These are phyloP conservation scores for Drosophila ohnishii DNA, from an alignment of 1,140 invertebrate species.

Conservation along the genomic window DNA sequence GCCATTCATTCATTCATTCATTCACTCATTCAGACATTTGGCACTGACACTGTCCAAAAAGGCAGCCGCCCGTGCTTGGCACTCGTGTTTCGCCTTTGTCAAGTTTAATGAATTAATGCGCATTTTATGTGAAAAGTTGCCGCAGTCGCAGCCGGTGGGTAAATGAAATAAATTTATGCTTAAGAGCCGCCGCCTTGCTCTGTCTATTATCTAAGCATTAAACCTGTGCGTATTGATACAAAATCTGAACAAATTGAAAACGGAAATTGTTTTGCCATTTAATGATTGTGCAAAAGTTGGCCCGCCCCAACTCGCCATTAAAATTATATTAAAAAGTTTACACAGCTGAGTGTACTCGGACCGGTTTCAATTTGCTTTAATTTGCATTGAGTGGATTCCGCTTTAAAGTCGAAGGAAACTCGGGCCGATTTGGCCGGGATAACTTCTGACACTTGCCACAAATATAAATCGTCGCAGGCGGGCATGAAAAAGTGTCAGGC, in stretches of 20 bases:
- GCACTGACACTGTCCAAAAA: constrained; percentile 54
- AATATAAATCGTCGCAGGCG: constrained; percentile 76
- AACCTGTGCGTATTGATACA: constrained; percentile 65
- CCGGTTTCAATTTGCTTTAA: constrained; percentile 36
- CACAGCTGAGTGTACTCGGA: constrained; percentile 38
- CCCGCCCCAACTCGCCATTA: constrained; percentile 45
- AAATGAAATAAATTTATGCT: constrained; percentile 77
- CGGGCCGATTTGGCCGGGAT: constrained; percentile 11
- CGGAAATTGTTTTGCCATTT: constrained; percentile 61
- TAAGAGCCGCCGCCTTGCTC: constrained; percentile 20
- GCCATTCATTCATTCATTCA: constrained; percentile 11
- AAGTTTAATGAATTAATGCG: constrained; percentile 81
- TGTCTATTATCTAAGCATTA: constrained; percentile 78
- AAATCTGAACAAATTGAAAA: constrained; percentile 76
- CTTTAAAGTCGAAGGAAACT: constrained; percentile 37
- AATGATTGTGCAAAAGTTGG: constrained; percentile 55
- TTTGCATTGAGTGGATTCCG: constrained; percentile 58
- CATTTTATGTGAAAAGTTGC: constrained; percentile 79
- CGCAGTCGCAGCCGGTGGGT: constrained; percentile 54
- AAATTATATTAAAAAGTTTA: constrained; percentile 77
- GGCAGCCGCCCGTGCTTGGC: constrained; percentile 61
- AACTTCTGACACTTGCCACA: constrained; percentile 72
- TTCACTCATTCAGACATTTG: constrained; percentile 44
- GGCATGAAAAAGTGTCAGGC: constrained; percentile 71
- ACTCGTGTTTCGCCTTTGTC: constrained; percentile 74